Evolutionary conservation across 2,113 vertebrate genomes (phyloP).

Genomic region (Maccullochella peelii): DNA sequence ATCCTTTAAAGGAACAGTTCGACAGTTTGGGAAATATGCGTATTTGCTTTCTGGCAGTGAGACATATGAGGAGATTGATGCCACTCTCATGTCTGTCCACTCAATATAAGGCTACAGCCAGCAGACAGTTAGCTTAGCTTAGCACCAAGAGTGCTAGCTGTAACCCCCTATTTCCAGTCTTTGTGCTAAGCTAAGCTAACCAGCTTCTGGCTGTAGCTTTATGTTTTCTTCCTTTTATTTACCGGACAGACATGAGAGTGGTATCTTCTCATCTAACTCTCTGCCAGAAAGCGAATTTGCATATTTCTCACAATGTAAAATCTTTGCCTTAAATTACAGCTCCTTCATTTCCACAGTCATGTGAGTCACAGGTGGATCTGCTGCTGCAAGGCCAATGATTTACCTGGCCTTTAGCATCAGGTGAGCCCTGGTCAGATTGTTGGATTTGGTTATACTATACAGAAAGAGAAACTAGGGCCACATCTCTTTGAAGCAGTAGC

Average conservation of each 20-base stretch:
- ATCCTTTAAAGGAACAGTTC: background rate
- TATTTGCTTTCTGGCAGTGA: background rate
- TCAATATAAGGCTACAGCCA: background rate
- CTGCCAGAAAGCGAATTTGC: background rate
- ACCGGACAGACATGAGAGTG: no score
- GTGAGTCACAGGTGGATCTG: background rate
- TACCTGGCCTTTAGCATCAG: background rate
- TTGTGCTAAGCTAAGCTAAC: slow-evolving; percentile 37
- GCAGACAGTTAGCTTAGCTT: background rate
- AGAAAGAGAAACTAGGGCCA: background rate
- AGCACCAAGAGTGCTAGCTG: background rate
- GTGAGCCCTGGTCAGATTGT: background rate
- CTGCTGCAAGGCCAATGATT: background rate
- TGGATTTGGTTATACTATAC: background rate
- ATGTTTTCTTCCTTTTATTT: background rate
- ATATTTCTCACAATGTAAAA: slow-evolving; percentile 17
- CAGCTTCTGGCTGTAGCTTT: background rate
- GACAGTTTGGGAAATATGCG: background rate
- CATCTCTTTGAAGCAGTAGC: background rate
- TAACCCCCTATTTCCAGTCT: background rate
- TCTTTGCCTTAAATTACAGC: background rate
- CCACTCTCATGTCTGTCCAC: background rate
- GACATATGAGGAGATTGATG: background rate
- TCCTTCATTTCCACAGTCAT: slow-evolving; percentile 21
- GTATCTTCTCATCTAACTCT: background rate